phyloP scores from a whole-genome alignment of 2,113 vertebrate genomes.

The Platichthys flesus region DNA sequence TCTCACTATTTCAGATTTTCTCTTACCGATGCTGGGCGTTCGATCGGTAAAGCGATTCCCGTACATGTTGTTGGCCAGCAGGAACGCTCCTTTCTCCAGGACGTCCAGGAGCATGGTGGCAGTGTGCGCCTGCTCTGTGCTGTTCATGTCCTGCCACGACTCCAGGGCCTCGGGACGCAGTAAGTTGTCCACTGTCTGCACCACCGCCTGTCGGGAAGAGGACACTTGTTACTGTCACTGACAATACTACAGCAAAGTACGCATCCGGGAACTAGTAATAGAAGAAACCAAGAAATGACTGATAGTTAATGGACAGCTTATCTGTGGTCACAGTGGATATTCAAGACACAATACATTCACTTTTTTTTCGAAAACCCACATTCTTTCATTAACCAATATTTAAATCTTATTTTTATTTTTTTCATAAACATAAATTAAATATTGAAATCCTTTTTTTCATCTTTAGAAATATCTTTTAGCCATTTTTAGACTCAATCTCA shows the following conservation, averaged over 20 bases:
- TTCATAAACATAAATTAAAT: no score
- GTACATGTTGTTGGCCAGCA: conserved; percentile 94
- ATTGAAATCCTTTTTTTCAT: no score
- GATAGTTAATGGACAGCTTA: neutral
- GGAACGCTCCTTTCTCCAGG: conserved; percentile 92
- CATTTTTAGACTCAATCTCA: no score
- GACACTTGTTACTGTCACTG: neutral
- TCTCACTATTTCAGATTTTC: neutral
- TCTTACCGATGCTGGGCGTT: conserved; percentile 90
- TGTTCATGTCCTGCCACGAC: conserved; percentile 95
- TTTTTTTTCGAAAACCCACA: no score
- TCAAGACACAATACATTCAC: no score
- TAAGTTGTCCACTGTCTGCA: conserved; percentile 93
- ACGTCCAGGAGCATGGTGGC: conserved; percentile 94
- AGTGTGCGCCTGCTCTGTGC: conserved; percentile 91
- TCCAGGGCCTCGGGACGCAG: conserved; percentile 88
- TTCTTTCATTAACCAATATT: no score
- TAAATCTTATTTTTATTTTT: no score
- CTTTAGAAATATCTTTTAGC: no score
- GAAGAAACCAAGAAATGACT: neutral
- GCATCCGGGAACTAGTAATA: neutral
- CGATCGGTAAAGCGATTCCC: conserved; percentile 88
- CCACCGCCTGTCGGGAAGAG: conserved; percentile 84
- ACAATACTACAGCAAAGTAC: neutral
- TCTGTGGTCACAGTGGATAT: no score